Base-by-base conservation (phyloP, 2,797 vertebrate genomes). In the Enteromius radiatus region DNA sequence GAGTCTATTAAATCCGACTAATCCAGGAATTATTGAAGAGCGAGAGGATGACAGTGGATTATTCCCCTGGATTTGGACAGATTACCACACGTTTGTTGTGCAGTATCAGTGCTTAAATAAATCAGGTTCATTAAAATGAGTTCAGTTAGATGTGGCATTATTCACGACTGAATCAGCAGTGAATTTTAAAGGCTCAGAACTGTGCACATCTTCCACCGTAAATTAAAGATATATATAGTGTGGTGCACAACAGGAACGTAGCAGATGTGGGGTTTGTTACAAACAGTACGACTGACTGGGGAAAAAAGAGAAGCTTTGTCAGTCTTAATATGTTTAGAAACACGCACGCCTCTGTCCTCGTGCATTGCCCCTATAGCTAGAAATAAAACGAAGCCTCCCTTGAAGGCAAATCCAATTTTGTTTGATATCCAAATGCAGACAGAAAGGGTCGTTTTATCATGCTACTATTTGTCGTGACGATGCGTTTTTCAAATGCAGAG, bases 381-480 rank as follows among this genome's bases (percentile, higher is more conserved):
- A 68, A 92, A 92, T 93, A 87, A 95, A 92, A 93, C 82, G 84
- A 91, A 91, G 92, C 92, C 90, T 92, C 91, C 92, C 95, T 95
- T 86, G 84, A 91, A 95, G 95, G 93, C 92, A 92, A 93, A 94
- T 94, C 96, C 95, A 95, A 95, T 97, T 96, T 95, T 92, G 91
- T 96, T 96, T 96, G 97, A 97, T 97, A 95, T 95, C 96, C 97
- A 97, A 97, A 99, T 97, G 95, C 95, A 95, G 96, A 96, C 96
- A 95, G 97, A 98, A 98, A 98, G 97, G 97, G 96, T 98, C 96
- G 97, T 98, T 98, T 86, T 97, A 98, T 97, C 97, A 96, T 96
- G 96, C 96, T 97, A 96, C 96, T 95, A 96, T 99, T 99, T 99
- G 98, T 99, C 98, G 97, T 98, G 97, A 97, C 96, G 97, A 98